Conservation (phyloP, 2,888 invertebrate species). For the Dynastes tityus region DNA sequence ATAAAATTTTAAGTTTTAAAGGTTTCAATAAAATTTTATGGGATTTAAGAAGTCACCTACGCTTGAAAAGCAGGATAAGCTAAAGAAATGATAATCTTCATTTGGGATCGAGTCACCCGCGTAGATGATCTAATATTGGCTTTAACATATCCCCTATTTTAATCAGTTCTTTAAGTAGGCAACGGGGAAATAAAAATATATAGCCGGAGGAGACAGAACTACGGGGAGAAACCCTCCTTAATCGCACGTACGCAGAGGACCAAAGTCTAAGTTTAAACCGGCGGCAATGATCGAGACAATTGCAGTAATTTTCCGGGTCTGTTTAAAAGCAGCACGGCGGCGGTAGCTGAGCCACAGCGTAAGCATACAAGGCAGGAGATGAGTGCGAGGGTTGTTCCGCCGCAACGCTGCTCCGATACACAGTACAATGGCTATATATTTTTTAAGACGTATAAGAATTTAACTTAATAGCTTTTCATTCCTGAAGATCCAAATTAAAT, state of each 20-base stretch:
- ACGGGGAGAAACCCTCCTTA: constrained; percentile 53
- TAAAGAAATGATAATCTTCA: constrained; percentile 52
- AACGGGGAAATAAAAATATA: constrained; percentile 71
- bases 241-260: constrained; percentile 56
- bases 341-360: constrained; percentile 52
- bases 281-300: constrained; percentile 70
- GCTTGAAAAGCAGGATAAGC: constrained; percentile 35
- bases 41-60: constrained; percentile 51
- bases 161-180: constrained; percentile 71
- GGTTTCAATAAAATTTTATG: constrained; percentile 50
- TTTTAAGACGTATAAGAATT: constrained; percentile 66
- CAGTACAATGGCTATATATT: constrained; percentile 65
- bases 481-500: constrained; percentile 66
- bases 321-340: constrained; percentile 58
- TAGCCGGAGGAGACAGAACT: constrained; percentile 62
- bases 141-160: constrained; percentile 69
- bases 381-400: constrained; percentile 37
- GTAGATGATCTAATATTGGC: constrained; percentile 65
- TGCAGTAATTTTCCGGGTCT: constrained; percentile 68
- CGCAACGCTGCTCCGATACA: constrained; percentile 35
- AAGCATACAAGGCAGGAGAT: constrained; percentile 57
- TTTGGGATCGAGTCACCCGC: constrained; percentile 56
- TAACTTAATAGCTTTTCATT: constrained; percentile 67
- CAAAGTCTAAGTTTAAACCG: constrained; percentile 60
- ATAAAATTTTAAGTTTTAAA: too few relatives aligned